Conservation (phyloP, 2,113 vertebrate species). For the Muscicapa adusta region DNA sequence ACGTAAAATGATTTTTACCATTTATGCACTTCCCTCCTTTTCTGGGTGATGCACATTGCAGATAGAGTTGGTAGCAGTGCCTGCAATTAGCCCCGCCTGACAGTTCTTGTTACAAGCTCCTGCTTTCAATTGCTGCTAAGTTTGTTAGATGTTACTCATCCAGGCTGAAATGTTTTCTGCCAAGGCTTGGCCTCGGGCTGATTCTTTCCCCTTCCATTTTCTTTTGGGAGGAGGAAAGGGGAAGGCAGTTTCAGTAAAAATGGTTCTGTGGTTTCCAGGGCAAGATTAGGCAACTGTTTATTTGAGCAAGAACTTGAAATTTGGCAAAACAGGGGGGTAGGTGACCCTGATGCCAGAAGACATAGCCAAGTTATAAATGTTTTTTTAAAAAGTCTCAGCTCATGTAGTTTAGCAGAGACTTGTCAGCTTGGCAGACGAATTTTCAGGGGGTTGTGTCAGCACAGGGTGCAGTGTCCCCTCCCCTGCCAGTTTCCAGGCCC, state of each 20-base stretch:
- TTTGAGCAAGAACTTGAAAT: conserved; percentile 48
- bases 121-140: not conserved
- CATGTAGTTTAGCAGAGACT: not conserved
- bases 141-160: conserved; percentile 24
- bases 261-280: conserved; percentile 22
- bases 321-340: not conserved
- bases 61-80: not conserved
- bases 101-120: not conserved
- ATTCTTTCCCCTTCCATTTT: conserved; percentile 34
- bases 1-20: not conserved
- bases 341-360: not conserved
- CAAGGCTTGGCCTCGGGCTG: not conserved
- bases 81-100: not conserved
- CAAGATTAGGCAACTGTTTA: conserved; percentile 47
- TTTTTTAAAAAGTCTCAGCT: not conserved
- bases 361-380: not conserved
- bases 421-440: not conserved
- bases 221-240: not conserved
- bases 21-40: not conserved
- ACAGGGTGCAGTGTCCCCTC: not conserved
- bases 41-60: not conserved
- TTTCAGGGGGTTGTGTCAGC: not conserved
- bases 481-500: not conserved
- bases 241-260: conserved; percentile 46
- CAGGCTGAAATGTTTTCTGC: not conserved